Evolutionary conservation across 2,888 invertebrate species (phyloP).

Genomic region (Dexiosoma caninum): DNA sequence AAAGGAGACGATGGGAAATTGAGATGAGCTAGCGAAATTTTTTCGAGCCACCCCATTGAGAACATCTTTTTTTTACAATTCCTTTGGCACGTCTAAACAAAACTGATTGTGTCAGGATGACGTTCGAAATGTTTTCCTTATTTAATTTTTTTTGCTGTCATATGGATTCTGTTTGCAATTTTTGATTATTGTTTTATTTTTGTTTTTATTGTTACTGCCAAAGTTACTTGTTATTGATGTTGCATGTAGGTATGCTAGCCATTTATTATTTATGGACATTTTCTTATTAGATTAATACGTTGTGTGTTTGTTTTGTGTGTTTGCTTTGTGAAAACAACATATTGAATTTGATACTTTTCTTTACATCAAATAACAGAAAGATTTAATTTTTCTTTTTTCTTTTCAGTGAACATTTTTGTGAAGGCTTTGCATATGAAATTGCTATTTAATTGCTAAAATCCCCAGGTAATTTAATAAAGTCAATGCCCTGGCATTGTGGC

Average conservation of each 20-base stretch:
- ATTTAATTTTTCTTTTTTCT: neutral
- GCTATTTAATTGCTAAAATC: neutral
- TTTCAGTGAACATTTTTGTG: neutral
- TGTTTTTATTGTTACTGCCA: neutral
- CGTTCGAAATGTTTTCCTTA: slow-evolving; percentile 6
- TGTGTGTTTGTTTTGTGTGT: neutral
- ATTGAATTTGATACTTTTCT: neutral
- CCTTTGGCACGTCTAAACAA: neutral
- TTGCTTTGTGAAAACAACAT: slow-evolving; percentile 15
- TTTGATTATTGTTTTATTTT: slow-evolving; percentile 15
- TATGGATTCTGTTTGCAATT: slow-evolving; percentile 20
- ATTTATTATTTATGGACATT: slow-evolving; percentile 48
- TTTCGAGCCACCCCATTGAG: no score
- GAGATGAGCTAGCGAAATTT: no score
- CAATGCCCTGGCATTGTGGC: no score
- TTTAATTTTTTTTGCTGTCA: slow-evolving; percentile 5
- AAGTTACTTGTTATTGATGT: neutral
- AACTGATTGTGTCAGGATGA: neutral
- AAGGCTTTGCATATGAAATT: neutral
- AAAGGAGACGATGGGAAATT: no score
- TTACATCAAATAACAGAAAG: slow-evolving; percentile 4
- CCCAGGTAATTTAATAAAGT: neutral
- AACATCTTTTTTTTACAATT: neutral
- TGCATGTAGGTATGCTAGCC: neutral
- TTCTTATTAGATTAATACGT: slow-evolving; percentile 31